These are phyloP conservation scores for Odocoileus hemionus DNA, from an alignment of 2,113 vertebrate genomes.

Conservation along the genomic window DNA sequence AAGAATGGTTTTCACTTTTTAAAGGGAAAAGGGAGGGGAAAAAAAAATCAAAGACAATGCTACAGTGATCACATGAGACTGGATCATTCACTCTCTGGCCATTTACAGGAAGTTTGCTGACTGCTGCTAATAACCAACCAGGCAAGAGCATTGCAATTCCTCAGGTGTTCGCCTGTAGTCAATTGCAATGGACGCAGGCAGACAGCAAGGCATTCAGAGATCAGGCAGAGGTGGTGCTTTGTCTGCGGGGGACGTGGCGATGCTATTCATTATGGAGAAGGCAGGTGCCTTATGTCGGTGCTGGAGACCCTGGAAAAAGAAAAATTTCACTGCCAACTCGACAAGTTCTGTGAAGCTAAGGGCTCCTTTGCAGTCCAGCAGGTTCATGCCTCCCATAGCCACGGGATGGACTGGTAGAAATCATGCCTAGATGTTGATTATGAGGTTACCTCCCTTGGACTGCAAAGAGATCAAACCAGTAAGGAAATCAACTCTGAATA, in stretches of 20 bases:
- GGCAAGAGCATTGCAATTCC: accelerated
- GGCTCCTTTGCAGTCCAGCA: background rate
- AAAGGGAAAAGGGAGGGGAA: background rate
- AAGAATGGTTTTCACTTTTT: background rate
- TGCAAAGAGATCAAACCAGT: background rate
- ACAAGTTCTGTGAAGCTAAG: background rate
- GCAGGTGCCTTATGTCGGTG: too few species aligned
- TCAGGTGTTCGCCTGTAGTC: background rate
- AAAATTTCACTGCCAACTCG: background rate
- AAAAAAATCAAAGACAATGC: background rate
- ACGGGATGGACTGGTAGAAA: accelerated
- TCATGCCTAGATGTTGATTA: background rate
- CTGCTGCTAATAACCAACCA: accelerated
- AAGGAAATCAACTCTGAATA: background rate
- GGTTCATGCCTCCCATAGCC: background rate
- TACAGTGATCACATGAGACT: accelerated
- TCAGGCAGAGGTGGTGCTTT: accelerated
- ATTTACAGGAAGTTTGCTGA: background rate
- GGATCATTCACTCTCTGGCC: accelerated
- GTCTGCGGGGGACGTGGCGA: accelerated
- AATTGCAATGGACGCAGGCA: accelerated
- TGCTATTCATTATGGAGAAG: accelerated
- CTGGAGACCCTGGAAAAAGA: background rate
- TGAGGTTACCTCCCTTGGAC: background rate
- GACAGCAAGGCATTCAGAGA: background rate